Evolutionary conservation across 2,888 invertebrate species (phyloP), one percentile per base, ranked within the genome.

Genomic region (Melieria crassipennis): DNA sequence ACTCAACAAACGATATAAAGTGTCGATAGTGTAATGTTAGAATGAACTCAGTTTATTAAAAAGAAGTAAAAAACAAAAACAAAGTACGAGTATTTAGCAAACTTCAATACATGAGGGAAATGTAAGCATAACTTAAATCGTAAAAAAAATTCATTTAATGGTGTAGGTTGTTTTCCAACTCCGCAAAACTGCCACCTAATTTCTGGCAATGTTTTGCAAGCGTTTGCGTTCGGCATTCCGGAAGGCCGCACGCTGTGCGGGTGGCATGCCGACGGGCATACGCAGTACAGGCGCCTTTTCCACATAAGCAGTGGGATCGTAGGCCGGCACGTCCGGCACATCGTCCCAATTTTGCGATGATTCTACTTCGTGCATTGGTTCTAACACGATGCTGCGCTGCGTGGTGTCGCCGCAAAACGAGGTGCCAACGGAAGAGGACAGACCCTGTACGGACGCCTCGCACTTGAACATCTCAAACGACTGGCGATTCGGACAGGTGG

Each of bases 161-260:
- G 2, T 30, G 30, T 30, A 30, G 3, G 30, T 3, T 30, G 30
- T 30, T 30, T 30, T 30, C 30, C 30, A 30, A 30, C 3, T 30
- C 30, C 30, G 30, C 30, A 30, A 30, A 30, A 30, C 30, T 30
- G 30, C 3, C 30, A 30, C 30, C 30, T 30, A 30, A 30, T 30
- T 30, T 30, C 30, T 2, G 30, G 3, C 30, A 30, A 30, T 30
- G 50, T 66, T 56, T 52, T 71, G 72, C n/a, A 80, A 70, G 1
- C 80, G 79, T 46, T 79, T 74, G 13, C 77, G 79, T 13, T 80
- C 80, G 1, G 78, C 76, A 45, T 76, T 68, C 0, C 80, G 79
- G 67, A 80, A 80, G 0, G 73, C 71, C 50, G 70, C 77, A 6
- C 79, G 74, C 46, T 79, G 73, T 4, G 77, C 66, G n/a, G 79